Evolutionary conservation across 1,140 invertebrate species (phyloP), one percentile per base, ranked within the genome.

Genomic region (Glomeris maerens): DNA sequence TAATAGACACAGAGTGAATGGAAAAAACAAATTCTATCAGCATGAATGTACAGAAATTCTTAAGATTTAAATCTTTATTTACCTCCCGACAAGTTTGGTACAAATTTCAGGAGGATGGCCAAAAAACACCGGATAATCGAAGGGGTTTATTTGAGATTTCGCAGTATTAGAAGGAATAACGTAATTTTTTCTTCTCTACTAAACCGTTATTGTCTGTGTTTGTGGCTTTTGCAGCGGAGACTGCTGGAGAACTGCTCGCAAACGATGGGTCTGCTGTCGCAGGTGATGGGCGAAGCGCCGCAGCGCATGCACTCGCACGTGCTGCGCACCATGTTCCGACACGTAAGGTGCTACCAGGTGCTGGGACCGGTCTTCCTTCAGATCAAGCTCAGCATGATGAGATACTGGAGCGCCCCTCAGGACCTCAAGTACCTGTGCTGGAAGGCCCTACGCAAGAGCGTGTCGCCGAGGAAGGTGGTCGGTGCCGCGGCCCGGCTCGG

Each of bases 331-430:
- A 64, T 64, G 62, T 57, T 64, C 36, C 52, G 57, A 38, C 62
- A 63, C 49, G 60, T 55, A 5, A 53, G 57, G 21, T 62, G 56
- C 38, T 60, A 56, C 50, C 56, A 55, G 38, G 56, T 63, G 27
- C 50, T 63, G 20, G 62, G 62, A 5, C 60, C 60, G 14, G 61
- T 63, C 17, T 63, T 62, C 50, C 50, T 58, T 20, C 58, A 62
- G 48, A 50, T 62, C 45, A 63, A 62, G 52, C 48, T 52, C n/a
- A 46, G 58, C 7, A 54, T 62, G 55, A 51, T 54, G 27, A 52
- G 52, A 14, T 58, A 63, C 28, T 63, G 62, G 62, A 52, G 51
- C 26, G 54, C 62, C 44, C 61, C 62, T 5, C 54, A 57, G 20
- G 52, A 52, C 3, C 52, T 62, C 22, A 56, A 57, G 27, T 60